Conservation (phyloP, 1,140 invertebrate species). For the Apolygus lucorum region DNA sequence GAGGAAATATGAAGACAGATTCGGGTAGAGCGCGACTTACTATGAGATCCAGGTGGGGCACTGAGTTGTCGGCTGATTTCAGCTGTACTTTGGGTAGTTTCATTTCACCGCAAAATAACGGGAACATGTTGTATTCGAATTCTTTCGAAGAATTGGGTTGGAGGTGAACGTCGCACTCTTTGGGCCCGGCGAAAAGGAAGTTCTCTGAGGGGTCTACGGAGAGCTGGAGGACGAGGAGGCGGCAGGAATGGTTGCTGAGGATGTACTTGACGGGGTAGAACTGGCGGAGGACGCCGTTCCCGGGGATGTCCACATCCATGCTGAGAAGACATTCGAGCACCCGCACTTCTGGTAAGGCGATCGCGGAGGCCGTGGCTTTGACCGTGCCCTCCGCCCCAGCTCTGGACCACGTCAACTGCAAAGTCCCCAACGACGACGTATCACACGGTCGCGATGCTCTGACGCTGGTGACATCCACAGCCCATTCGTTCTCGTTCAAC, state of each 20-base stretch:
- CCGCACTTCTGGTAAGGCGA: conserved; percentile 8
- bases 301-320: not conserved
- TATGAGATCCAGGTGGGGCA: not conserved
- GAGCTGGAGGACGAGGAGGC: not conserved
- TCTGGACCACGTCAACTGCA: not conserved
- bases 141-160: conserved; percentile 17
- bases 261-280: conserved; percentile 8
- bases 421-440: not conserved
- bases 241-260: conserved; percentile 9
- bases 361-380: not conserved
- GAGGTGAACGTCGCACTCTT: conserved; percentile 9
- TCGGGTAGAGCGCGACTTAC: not conserved
- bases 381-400: not conserved
- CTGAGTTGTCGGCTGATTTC: not conserved
- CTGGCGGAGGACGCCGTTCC: not conserved
- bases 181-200: conserved; percentile 19
- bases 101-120: conserved; percentile 16
- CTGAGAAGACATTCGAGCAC: not conserved
- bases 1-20: conserved; percentile 2
- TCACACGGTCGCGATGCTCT: not conserved
- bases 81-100: conserved; percentile 16
- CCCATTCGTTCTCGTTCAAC: conserved; percentile 23
- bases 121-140: not conserved
- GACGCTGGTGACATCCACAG: not conserved
- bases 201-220: conserved; percentile 10